Percentiles rank a stretch among this genome's conserved stretches.
Conservation (phyloP, 2,113 vertebrate species). For the Chamaea fasciata region DNA sequence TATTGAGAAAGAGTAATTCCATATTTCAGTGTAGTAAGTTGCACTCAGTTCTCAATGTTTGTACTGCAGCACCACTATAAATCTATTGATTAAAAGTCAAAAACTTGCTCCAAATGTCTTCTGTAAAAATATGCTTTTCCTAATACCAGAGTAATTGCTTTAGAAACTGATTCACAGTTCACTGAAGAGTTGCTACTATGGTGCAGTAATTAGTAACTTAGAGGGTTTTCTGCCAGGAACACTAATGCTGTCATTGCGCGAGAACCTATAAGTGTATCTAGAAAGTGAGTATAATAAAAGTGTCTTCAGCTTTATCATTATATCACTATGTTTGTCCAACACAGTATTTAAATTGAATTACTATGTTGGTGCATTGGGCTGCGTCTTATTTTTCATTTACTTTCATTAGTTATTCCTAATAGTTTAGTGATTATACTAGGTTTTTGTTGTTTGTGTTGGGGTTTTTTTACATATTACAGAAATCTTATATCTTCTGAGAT, state of each 20-base stretch:
- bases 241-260: neutral
- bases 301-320: neutral
- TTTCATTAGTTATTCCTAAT: neutral
- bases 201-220: neutral
- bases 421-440: neutral
- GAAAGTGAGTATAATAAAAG: neutral
- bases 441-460: neutral
- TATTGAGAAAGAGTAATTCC: neutral
- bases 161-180: neutral
- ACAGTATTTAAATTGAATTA: neutral
- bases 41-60: neutral
- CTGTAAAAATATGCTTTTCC: neutral
- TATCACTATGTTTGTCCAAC: neutral
- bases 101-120: neutral
- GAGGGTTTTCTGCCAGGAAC: neutral
- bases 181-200: neutral
- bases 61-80: rapidly evolving
- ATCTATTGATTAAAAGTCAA: neutral
- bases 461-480: neutral
- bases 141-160: neutral
- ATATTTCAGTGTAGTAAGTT: neutral
- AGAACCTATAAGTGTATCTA: neutral
- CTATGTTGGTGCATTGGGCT: neutral
- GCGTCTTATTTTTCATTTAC: neutral
- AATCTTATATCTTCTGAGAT: neutral